phyloP scores from a whole-genome alignment of 2,113 vertebrate genomes.

The Leptosomus discolor region DNA sequence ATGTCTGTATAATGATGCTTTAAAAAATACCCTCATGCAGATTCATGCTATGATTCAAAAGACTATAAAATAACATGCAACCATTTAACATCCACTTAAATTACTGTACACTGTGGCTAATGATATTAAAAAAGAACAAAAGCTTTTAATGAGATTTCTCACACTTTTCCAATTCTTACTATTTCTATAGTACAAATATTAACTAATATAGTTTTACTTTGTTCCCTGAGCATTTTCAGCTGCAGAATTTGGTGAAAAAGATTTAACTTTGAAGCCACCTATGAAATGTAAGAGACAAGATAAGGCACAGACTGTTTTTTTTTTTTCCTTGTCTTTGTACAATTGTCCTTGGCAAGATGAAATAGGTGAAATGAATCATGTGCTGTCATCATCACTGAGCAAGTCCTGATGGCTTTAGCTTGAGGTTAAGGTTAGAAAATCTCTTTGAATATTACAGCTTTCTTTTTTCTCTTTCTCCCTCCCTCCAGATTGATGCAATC shows the following conservation, averaged over 20 bases:
- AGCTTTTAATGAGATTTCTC: background rate
- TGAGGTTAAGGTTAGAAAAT: conserved; percentile 46
- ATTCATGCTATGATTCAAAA: background rate
- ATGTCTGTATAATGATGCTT: background rate
- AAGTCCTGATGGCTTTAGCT: conserved; percentile 29
- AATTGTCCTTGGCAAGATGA: conserved; percentile 19
- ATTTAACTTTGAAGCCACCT: background rate
- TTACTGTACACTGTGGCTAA: background rate
- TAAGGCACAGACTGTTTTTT: background rate
- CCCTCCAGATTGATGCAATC: background rate
- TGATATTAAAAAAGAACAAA: background rate
- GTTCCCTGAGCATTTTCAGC: background rate
- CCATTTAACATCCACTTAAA: background rate
- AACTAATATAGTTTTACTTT: too few relatives aligned
- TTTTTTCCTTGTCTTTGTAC: background rate
- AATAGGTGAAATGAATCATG: conserved; percentile 48
- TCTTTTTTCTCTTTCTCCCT: background rate
- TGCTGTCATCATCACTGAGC: conserved; percentile 14
- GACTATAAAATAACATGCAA: background rate
- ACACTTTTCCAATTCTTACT: background rate
- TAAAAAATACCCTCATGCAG: background rate
- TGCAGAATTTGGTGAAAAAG: background rate
- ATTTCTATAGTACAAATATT: background rate
- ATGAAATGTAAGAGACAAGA: background rate
- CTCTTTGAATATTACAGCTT: conserved; percentile 12